Percentiles rank a stretch among this genome's conserved stretches.
These are phyloP conservation scores for Rhinogobius similis DNA, from an alignment of 2,113 vertebrate genomes.

Conservation along the genomic window DNA sequence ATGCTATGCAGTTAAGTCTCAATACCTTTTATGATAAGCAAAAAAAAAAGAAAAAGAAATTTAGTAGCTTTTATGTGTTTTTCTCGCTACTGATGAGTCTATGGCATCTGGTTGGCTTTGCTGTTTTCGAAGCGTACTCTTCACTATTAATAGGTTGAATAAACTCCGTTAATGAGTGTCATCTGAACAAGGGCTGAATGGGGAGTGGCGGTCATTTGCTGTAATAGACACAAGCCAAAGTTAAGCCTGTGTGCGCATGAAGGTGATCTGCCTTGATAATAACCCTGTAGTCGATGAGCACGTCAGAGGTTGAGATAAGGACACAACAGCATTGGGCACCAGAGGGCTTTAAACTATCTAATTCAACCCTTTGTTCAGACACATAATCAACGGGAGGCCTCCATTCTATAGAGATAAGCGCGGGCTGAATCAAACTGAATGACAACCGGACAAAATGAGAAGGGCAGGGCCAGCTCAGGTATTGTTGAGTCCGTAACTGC, in stretches of 20 bases:
- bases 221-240: constrained; percentile 13
- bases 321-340: constrained; percentile 12
- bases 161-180: constrained; percentile 1
- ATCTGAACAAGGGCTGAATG: background rate
- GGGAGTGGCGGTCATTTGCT: background rate
- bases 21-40: background rate
- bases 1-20: too few relatives aligned
- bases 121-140: background rate
- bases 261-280: constrained; percentile 53
- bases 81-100: background rate
- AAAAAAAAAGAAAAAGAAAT: background rate
- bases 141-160: background rate
- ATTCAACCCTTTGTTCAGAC: constrained; percentile 15
- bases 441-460: constrained; percentile 10
- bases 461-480: background rate
- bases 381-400: constrained; percentile 29
- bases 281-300: constrained; percentile 44
- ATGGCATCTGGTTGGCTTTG: background rate
- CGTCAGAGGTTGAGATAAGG: constrained; percentile 50
- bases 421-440: constrained; percentile 57
- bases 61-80: background rate
- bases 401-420: constrained; percentile 49
- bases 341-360: constrained; percentile 27
- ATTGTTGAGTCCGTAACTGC: constrained; percentile 31
- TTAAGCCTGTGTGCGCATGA: constrained; percentile 32